Base-by-base conservation (phyloP, 2,888 invertebrate species). In the Caenorhabditis sp. region DNA sequence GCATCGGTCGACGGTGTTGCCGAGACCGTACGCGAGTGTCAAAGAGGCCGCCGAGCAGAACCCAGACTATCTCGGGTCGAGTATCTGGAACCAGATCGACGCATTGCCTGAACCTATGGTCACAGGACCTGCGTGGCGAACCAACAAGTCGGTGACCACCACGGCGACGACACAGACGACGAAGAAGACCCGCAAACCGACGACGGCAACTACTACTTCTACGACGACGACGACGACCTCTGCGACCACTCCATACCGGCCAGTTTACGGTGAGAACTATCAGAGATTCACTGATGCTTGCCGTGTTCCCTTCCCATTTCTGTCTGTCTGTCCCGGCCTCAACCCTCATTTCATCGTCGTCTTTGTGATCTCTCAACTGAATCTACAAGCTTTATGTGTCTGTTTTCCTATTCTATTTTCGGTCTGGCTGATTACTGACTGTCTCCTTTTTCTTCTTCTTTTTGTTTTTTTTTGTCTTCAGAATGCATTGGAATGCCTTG, bases 11-110 rank as follows among this genome's bases (percentile, higher is more conserved):
- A 82, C 80, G 58, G 87, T 88, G 4, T 67, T 88, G 4, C 87
- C 87, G 11, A 61, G 87, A 53, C 87, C 87, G n/a, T 88, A 88
- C 67, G 80, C 80, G 51, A 84, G 84, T 65, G 78, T 88, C 26
- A 72, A 82, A 60, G 83, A 83, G 47, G 87, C 87, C n/a, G 83
- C 82, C 35, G 79, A 80, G 50, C 72, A 79, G 60, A 88, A 88
- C 81, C 87, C 87, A 11, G 87, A 88, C 60, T 88, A 88, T 56
- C 61, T 85, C 65, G 86, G 84, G 24, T 76, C 79, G 50, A 80
- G 80, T 68, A 84, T 87, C 44, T 85, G 85, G 85, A 80, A 83
- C 50, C 69, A 74, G 50, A 71, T 82, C 8, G 87, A 83, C 24
- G 50, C 80, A 13, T 72, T 82, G 62, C 85, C 85, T 55, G 85